These are phyloP conservation scores for Umimayanthus chanpuru DNA, from an alignment of 92 coral and sea anemone species.

Conservation along the genomic window DNA sequence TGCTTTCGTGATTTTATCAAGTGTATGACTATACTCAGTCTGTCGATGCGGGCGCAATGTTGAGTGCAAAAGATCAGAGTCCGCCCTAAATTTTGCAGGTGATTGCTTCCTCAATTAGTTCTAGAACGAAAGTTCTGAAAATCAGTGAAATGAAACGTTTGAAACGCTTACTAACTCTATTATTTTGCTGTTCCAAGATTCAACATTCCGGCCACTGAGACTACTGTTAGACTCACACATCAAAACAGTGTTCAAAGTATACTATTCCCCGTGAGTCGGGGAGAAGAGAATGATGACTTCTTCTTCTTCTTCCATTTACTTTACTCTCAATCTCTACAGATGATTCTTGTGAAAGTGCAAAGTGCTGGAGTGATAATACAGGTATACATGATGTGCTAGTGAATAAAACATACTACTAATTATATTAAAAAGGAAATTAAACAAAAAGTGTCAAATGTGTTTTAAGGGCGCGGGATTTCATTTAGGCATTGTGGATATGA, in stretches of 20 bases:
- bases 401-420: no score
- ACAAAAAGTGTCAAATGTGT: no score
- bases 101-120: neutral
- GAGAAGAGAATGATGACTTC: neutral
- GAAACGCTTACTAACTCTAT: neutral
- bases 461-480: no score
- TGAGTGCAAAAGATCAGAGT: neutral
- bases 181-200: neutral
- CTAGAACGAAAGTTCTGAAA: neutral
- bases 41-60: neutral
- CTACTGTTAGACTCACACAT: neutral
- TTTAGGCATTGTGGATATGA: no score
- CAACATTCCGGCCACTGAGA: neutral
- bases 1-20: neutral
- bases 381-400: no score
- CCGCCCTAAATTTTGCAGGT: neutral
- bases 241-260: neutral
- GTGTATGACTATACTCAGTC: neutral
- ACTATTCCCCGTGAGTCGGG: conserved; percentile 11
- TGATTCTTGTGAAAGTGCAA: no score
- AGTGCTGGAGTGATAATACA: no score
- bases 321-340: no score
- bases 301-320: no score
- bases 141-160: conserved; percentile 20
- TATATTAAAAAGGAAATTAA: no score